Evolutionary conservation across 2,888 invertebrate genomes (phyloP), one percentile per base, ranked within the genome.

Genomic region (Dryobota labecula): DNA sequence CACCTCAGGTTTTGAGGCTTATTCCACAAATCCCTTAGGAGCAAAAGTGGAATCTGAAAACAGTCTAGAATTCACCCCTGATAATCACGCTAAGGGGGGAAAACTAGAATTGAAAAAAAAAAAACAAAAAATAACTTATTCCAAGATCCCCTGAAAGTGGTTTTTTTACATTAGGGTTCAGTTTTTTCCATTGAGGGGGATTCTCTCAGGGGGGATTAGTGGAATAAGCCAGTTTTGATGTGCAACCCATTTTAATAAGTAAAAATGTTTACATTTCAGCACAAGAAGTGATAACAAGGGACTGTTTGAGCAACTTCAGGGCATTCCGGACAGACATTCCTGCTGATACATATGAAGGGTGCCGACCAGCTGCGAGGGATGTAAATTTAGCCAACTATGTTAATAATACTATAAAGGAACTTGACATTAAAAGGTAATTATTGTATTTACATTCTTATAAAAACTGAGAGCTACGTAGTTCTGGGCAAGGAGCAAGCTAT

Each of bases 291-390:
- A 98, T 99, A 58, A 99, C 98, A 0, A 96, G 99, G 84, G 98
- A 98, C 84, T 99, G 99, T 90, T 92, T 99, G 56, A 99, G 98
- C 89, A 97, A 97, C 51, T 94, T 99, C 72, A 96, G 97, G 89
- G 97, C 97, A 49, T 97, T 98, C 84, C 96, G 99, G 67, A 98
- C 97, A 6, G 99, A 99, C 87, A 98, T 99, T 85, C 99, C 99
- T 9, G 98, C 98, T 0, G 99, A 99, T 91, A 98, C 97, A 74
- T 99, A 99, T 90, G 99, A 99, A 94, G 99, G 99, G 0, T 99
- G 99, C 87, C 96, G 98, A 69, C 96, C 97, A 13, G 98, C 98
- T 36, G 97, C 98, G 0, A 96, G 96, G 85, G 98, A 99, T 92
- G 96, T 97, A 2, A 97, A 97, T 84, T 92, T 99, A 75, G 98